Conservation (phyloP, 2,113 vertebrate genomes). For the Psilopogon haemacephalus region DNA sequence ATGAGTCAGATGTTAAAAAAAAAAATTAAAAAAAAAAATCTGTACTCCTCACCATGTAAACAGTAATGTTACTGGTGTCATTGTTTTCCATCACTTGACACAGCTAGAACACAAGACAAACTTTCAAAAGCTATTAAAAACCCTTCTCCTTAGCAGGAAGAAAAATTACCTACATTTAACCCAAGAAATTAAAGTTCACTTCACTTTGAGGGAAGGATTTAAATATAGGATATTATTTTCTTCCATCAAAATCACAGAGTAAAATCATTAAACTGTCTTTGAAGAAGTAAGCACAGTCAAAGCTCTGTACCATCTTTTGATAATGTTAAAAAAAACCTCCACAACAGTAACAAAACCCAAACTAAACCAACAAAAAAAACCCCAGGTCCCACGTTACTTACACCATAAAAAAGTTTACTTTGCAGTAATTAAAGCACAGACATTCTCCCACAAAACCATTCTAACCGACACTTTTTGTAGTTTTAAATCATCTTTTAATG, state of each 20-base stretch:
- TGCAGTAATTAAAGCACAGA: not conserved
- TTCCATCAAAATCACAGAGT: not conserved
- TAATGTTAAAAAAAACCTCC: not conserved
- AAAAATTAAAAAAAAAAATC: not conserved
- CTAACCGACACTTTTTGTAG: not conserved
- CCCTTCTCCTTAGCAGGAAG: not conserved
- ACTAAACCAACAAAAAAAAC: not conserved
- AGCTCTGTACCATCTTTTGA: not conserved
- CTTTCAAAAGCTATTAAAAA: conserved; percentile 2
- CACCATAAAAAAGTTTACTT: not conserved
- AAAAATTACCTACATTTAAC: conserved; percentile 22
- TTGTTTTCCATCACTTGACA: not conserved
- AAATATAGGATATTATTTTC: not conserved
- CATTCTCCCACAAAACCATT: not conserved
- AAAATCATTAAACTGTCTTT: not conserved
- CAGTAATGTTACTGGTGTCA: not conserved
- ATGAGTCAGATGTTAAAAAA: not conserved
- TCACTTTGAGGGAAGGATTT: not conserved
- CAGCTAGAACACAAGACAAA: not conserved
- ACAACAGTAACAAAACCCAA: no score
- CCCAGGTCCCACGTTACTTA: not conserved
- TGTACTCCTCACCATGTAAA: not conserved
- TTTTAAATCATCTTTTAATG: not conserved
- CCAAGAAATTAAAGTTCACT: not conserved
- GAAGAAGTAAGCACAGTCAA: not conserved